Evolutionary conservation across 2,797 vertebrate genomes (phyloP).

Genomic region (Macropodus opercularis): DNA sequence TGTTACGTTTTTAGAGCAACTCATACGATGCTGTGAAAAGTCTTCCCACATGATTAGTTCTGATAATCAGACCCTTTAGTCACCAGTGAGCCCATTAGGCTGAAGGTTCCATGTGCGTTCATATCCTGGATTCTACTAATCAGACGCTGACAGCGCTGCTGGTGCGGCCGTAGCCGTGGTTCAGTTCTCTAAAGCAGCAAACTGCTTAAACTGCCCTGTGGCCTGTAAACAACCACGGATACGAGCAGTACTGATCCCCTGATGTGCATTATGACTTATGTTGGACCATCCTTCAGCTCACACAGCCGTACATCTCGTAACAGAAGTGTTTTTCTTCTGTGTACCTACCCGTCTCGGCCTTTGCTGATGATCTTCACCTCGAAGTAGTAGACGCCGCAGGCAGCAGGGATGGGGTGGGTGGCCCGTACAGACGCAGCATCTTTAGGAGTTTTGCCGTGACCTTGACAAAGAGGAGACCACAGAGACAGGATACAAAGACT

Average conservation of each 20-base stretch:
- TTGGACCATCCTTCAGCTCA: too few species aligned
- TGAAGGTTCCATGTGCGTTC: too few species aligned
- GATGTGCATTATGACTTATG: too few species aligned
- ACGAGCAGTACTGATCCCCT: too few species aligned
- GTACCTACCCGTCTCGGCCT: slow-evolving; percentile 95
- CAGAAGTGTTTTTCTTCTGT: background rate
- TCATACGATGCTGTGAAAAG: background rate
- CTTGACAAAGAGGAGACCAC: slow-evolving; percentile 67
- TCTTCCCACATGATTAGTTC: background rate
- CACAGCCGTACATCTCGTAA: too few species aligned
- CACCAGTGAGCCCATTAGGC: too few species aligned
- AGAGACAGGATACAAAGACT: background rate
- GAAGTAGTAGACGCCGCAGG: slow-evolving; percentile 98
- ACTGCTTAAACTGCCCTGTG: too few species aligned
- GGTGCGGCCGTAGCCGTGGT: too few species aligned
- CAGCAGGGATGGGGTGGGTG: slow-evolving; percentile 97
- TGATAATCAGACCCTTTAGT: background rate
- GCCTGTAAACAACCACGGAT: too few species aligned
- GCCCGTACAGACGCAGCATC: slow-evolving; percentile 98
- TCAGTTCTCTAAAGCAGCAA: too few species aligned
- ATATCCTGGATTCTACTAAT: too few species aligned
- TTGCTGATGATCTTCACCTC: slow-evolving; percentile 99
- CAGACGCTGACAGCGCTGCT: too few species aligned
- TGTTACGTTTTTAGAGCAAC: background rate
- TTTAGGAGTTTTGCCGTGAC: slow-evolving; percentile 98